Percentiles rank a stretch among this genome's conserved stretches.
Conservation (phyloP, 2,113 vertebrate species). For the Brachypodius melanocephalos region DNA sequence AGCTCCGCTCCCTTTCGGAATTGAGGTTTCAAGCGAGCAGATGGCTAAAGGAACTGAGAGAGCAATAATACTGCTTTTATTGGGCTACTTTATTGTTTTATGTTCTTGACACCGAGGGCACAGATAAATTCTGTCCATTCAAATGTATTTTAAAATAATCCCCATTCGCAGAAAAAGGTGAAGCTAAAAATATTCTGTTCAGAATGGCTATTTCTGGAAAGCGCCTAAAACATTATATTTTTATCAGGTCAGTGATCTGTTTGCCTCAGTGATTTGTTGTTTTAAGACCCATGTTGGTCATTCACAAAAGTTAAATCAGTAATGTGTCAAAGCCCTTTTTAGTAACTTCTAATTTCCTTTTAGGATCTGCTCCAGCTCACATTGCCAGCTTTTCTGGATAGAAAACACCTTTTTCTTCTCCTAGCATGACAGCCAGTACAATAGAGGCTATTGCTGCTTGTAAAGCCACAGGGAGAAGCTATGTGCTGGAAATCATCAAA, state of each 20-base stretch:
- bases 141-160: neutral
- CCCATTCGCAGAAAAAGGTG: neutral
- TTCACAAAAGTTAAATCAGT: neutral
- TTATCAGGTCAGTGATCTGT: neutral
- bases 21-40: neutral
- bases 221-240: neutral
- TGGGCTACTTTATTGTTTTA: neutral
- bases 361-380: neutral
- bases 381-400: neutral
- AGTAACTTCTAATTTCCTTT: neutral
- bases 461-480: neutral
- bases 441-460: neutral
- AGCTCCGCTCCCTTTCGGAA: neutral
- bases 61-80: neutral
- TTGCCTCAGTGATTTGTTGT: neutral
- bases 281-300: neutral
- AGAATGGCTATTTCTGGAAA: neutral
- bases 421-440: neutral
- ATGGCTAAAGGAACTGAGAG: neutral
- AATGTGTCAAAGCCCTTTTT: neutral
- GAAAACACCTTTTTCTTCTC: neutral
- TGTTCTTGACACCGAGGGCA: neutral
- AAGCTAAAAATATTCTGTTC: neutral
- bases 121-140: neutral
- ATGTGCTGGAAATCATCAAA: neutral